Evolutionary conservation across 2,888 invertebrate species (phyloP), one percentile per base, ranked within the genome.

Genomic region (Ischnus inquisitorius): DNA sequence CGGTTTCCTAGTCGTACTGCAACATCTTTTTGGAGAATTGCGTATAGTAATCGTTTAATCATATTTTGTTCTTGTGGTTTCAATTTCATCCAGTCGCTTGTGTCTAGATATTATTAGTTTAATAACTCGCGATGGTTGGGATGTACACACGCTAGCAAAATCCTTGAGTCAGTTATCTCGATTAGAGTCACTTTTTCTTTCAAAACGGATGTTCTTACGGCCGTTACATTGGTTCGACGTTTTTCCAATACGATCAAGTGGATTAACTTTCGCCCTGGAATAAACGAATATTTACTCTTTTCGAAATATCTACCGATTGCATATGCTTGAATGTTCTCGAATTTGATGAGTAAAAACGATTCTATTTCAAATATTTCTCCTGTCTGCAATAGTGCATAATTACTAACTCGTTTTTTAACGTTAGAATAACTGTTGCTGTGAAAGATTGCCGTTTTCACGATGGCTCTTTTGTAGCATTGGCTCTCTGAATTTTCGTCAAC

Each of bases 341-440:
- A 16, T 67, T 54, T 65, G 10, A 71, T n/a, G 6, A 51, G 46
- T 14, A 72, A 14, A 64, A 72, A 74, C n/a, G 25, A 46, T 46
- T 79, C 57, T 8, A 72, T 79, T 60, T 79, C 72, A 10, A 79
- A 72, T 57, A 72, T 60, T 72, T 72, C 57, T 2, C 8, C 22
- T 5, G 22, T 79, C 1, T 43, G 28, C 65, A 79, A 25, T 28
- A 74, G 54, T 25, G 75, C 84, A 68, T 67, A 77, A 68, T 57
- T 79, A 51, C 74, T 82, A 2, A 46, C 65, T 65, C 78, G 46
- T 76, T 82, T 84, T 71, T 78, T 10, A 1, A 67, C 78, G 48
- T 68, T 79, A 5, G 39, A 62, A 57, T 84, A 80, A 5, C n/a
- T 12, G 28, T 14, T 57, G 14, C 71, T 76, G 8, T 76, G 60